Evolutionary conservation across 2,888 invertebrate genomes (phyloP).

Genomic region (Hecatera dysodea): DNA sequence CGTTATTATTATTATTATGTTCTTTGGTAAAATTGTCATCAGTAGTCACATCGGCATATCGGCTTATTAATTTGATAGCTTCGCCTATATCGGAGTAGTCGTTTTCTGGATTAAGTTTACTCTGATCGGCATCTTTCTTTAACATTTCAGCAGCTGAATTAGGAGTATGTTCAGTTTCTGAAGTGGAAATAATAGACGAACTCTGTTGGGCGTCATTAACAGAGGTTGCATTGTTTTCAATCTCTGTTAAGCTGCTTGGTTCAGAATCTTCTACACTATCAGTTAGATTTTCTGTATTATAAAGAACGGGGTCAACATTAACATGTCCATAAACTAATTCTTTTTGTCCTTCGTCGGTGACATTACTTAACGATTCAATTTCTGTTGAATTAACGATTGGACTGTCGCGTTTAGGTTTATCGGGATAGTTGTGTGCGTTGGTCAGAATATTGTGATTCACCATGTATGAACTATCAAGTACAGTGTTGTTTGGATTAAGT

Average conservation of each 20-base stretch:
- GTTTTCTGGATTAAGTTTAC: constrained; percentile 86
- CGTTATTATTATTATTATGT: constrained; percentile 78
- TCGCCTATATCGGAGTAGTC: constrained; percentile 88
- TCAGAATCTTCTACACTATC: constrained; percentile 58
- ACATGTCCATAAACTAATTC: constrained; percentile 87
- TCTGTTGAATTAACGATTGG: constrained; percentile 77
- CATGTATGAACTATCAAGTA: constrained; percentile 70
- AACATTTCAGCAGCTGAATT: constrained; percentile 70
- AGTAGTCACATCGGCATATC: constrained; percentile 88
- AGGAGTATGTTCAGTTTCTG: constrained; percentile 54
- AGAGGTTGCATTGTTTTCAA: constrained; percentile 63
- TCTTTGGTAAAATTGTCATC: constrained; percentile 87
- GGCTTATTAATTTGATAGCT: constrained; percentile 88
- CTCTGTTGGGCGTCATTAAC: constrained; percentile 52
- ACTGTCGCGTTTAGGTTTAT: constrained; percentile 88
- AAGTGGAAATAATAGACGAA: constrained; percentile 26
- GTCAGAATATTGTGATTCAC: constrained; percentile 80
- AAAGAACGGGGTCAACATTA: constrained; percentile 84
- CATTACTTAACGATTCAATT: constrained; percentile 69
- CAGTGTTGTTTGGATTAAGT: constrained; percentile 71
- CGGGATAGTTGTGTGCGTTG: constrained; percentile 77
- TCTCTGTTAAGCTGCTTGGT: constrained; percentile 56
- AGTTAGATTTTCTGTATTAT: constrained; percentile 74
- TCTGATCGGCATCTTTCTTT: constrained; percentile 78
- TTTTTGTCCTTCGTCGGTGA: constrained; percentile 84